These are phyloP conservation scores for Magallana nippona DNA, from an alignment of 2,888 invertebrate species.

Conservation along the genomic window DNA sequence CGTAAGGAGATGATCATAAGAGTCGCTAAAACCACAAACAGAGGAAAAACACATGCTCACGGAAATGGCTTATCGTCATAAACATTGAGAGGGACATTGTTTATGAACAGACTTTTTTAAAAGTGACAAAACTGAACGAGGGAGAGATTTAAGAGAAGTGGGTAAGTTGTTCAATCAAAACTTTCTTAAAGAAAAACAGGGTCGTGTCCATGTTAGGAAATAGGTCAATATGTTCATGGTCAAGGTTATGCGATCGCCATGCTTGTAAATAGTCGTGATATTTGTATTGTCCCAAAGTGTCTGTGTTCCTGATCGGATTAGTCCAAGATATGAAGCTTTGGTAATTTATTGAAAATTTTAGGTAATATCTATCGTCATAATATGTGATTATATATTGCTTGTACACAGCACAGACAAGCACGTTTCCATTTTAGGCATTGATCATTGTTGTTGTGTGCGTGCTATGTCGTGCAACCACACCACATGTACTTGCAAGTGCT, in stretches of 20 bases:
- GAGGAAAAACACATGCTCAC: constrained; percentile 43
- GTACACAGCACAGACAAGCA: not conserved
- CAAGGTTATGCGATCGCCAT: constrained; percentile 15
- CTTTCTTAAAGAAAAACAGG: not conserved
- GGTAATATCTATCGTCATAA: too few species aligned
- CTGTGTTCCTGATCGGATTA: too few species aligned
- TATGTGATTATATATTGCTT: not conserved
- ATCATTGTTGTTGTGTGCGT: not conserved
- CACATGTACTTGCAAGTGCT: too few species aligned
- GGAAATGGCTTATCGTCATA: constrained; percentile 23
- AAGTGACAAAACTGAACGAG: not conserved
- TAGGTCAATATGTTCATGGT: constrained; percentile 24
- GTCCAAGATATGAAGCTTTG: not conserved
- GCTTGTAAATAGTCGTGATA: constrained; percentile 9
- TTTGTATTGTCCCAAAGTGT: too few species aligned
- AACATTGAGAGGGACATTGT: constrained; percentile 32
- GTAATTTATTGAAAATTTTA: not conserved
- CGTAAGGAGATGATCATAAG: constrained; percentile 43
- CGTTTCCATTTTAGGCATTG: constrained; percentile 9
- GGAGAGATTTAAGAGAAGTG: not conserved
- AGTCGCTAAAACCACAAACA: constrained; percentile 48
- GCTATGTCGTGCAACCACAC: not conserved
- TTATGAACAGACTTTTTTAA: constrained; percentile 9
- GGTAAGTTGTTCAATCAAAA: not conserved
- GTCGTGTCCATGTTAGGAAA: constrained; percentile 24